A percentile compares a stretch with the other conserved stretches of the same genome.
Evolutionary conservation across 1,140 invertebrate species (phyloP).

Genomic region (Vollenhovia emeryi): DNA sequence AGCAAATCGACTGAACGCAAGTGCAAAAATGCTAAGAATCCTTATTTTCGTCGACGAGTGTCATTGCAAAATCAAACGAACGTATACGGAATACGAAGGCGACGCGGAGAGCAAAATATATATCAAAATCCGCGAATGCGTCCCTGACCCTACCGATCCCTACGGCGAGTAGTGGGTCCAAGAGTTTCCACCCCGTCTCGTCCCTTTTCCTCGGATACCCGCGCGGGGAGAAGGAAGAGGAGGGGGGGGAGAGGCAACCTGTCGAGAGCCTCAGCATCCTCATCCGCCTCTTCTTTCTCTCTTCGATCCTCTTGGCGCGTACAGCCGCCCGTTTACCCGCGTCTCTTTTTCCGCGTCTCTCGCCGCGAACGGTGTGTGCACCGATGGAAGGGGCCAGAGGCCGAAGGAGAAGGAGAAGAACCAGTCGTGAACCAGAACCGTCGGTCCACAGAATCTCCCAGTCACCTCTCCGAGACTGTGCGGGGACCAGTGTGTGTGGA

Average conservation of each 20-base stretch:
- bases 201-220: constrained; percentile 35
- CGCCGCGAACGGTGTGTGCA: constrained; percentile 38
- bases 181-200: constrained; percentile 37
- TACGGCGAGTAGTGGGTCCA: constrained; percentile 43
- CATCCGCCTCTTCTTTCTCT: constrained; percentile 30
- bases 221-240: no score
- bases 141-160: constrained; percentile 70
- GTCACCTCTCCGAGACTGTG: constrained; percentile 73
- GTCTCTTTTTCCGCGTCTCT: constrained; percentile 58
- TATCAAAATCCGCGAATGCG: constrained; percentile 56
- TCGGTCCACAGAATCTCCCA: constrained; percentile 75
- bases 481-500: constrained; percentile 61
- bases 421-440: constrained; percentile 76
- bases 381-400: constrained; percentile 71
- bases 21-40: background rate
- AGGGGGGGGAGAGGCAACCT: no score
- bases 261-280: constrained; percentile 63
- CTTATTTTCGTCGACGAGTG: background rate
- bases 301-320: background rate
- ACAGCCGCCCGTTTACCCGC: constrained; percentile 12
- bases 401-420: constrained; percentile 75
- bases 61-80: background rate
- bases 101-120: background rate
- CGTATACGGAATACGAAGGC: background rate
- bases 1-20: background rate